A percentile compares a stretch with the other conserved stretches of the same genome.
Evolutionary conservation across 2,888 invertebrate genomes (phyloP).

Genomic region (Bibio marci): DNA sequence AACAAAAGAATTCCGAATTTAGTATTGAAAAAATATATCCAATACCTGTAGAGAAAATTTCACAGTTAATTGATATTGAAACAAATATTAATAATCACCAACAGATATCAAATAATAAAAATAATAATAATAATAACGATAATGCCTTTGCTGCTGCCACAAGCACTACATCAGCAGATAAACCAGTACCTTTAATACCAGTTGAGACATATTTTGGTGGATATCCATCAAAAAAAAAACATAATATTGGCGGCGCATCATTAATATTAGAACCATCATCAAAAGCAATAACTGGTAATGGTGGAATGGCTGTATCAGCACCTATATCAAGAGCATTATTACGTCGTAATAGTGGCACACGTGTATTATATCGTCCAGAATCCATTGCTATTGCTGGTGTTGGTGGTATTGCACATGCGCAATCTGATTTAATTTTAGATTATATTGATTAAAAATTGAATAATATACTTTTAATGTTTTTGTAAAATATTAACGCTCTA

Average conservation of each 20-base stretch:
- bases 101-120: constrained; percentile 11
- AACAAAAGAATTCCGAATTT: constrained; percentile 20
- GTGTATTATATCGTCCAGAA: constrained; percentile 46
- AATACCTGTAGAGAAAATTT: constrained; percentile 19
- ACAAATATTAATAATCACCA: neutral
- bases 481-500: too few species aligned
- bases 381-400: constrained; percentile 58
- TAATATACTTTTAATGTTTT: too few species aligned
- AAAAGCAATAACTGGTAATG: constrained; percentile 43
- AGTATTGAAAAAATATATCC: constrained; percentile 22
- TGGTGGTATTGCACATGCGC: constrained; percentile 58
- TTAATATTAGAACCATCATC: constrained; percentile 46
- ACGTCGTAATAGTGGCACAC: constrained; percentile 38
- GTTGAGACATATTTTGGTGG: constrained; percentile 17
- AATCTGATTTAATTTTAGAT: constrained; percentile 49
- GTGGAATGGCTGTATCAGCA: constrained; percentile 50
- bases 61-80: constrained; percentile 12
- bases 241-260: constrained; percentile 16
- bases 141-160: constrained; percentile 20
- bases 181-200: constrained; percentile 11
- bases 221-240: neutral
- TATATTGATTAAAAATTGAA: constrained; percentile 1
- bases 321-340: constrained; percentile 49
- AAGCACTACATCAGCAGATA: constrained; percentile 20
- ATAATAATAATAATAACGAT: neutral